These are phyloP conservation scores for Protonibea diacanthus DNA, from an alignment of 2,797 vertebrate genomes.

Conservation along the genomic window DNA sequence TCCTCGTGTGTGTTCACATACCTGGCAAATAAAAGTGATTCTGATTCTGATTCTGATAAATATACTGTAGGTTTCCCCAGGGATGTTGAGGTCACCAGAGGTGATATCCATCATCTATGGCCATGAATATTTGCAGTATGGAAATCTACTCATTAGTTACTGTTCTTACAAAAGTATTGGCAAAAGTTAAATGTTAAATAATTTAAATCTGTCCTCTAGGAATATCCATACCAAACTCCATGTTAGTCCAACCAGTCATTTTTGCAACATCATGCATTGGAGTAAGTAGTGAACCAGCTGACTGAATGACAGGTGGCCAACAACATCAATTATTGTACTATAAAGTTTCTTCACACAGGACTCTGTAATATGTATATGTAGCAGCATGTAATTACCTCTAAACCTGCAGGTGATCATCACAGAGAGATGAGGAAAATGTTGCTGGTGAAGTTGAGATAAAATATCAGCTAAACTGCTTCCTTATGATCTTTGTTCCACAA, in stretches of 20 bases:
- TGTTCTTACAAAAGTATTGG: too few species aligned
- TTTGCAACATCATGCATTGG: conserved; percentile 4
- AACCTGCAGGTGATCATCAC: background rate
- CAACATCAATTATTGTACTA: conserved; percentile 9
- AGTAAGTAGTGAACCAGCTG: background rate
- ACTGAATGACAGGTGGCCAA: conserved; percentile 3
- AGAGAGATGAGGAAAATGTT: background rate
- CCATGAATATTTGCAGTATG: too few species aligned
- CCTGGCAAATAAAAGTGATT: too few species aligned
- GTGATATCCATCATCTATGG: too few species aligned
- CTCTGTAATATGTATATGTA: too few species aligned
- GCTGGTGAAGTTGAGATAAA: background rate
- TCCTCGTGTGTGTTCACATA: too few species aligned
- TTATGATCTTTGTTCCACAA: conserved; percentile 51
- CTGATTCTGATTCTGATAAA: too few species aligned
- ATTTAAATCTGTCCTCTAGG: background rate
- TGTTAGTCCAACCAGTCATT: conserved; percentile 1
- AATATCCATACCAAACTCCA: conserved; percentile 34
- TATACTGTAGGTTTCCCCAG: too few species aligned
- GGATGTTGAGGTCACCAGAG: too few species aligned
- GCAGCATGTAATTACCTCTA: conserved; percentile 17
- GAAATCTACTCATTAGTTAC: too few species aligned
- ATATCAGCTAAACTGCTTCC: too few species aligned
- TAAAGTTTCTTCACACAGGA: background rate
- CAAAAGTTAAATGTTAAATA: too few species aligned